Base-by-base conservation (phyloP, 2,797 vertebrate species). In the Glossophaga mutica region DNA sequence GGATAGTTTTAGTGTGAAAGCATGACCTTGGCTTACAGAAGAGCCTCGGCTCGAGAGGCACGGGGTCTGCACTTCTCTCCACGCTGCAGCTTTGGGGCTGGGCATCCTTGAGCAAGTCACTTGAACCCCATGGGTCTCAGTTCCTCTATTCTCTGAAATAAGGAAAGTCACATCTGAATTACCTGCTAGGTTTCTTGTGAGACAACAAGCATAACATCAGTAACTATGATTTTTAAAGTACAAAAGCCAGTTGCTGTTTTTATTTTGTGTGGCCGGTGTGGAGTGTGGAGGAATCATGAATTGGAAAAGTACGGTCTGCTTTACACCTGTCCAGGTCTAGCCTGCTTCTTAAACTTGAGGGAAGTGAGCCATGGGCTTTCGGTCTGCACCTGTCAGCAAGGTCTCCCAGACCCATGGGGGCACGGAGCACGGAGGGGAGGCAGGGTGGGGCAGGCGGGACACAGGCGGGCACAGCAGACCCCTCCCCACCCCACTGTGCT, bases 71-170 rank as follows among this genome's bases (percentile, higher is more conserved):
- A 12, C 50, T 70, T 65, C 7, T 62, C 21, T n/a, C 74, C 24
- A 39, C 1, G 2, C 29, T 52, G 48, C 9, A 2, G 11, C 26
- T 62, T 86, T 7, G 32, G 68, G 21, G 22, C 83, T 10, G 59
- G 46, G 9, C 57, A 59, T 57, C 32, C 16, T 82, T 65, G 65
- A 84, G n/a, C 16, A 42, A 83, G 78, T 68, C 39, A 12, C 6
- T 2, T 39, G 37, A 22, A 24, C 18, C 34, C 24, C 29, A 10
- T 14, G 24, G 24, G 21, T 22, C 39, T 90, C 15, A 10, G 22
- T 59, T 46, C 44, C 34, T 92, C 37, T 50, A 2, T 82, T 76
- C 52, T 86, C 52, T 94, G 73, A 91, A 95, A 70, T 32, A 52
- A 59, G 22, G 34, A 91, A 48, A 79, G 34, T 67, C 67, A n/a